phyloP scores from a whole-genome alignment of 2,113 vertebrate species.

The Isurus oxyrinchus region DNA sequence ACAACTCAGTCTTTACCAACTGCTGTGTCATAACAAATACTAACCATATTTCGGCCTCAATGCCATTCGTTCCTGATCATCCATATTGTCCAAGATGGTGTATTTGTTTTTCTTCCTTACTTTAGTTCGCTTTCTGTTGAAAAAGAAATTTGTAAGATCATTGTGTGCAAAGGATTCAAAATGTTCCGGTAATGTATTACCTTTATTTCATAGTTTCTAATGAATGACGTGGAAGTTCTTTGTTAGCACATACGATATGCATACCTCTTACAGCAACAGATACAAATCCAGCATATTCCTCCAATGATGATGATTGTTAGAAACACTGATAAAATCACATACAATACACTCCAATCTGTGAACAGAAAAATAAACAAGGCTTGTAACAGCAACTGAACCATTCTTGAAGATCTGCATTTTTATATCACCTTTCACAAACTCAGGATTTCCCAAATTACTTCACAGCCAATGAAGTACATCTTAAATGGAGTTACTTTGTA shows the following conservation, averaged over 20 bases:
- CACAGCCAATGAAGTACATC: background rate
- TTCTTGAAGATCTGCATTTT: background rate
- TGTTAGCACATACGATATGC: background rate
- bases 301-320: slow-evolving; percentile 57
- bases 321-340: slow-evolving; percentile 63
- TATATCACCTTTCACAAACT: background rate
- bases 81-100: slow-evolving; percentile 81
- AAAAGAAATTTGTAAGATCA: slow-evolving; percentile 37
- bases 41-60: slow-evolving; percentile 77
- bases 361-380: slow-evolving; percentile 39
- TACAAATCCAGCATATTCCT: slow-evolving; percentile 64
- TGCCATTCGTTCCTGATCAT: slow-evolving; percentile 84
- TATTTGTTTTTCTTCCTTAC: slow-evolving; percentile 82
- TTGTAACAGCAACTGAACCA: background rate
- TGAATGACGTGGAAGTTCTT: background rate
- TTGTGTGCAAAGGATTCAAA: background rate
- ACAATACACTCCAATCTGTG: slow-evolving; percentile 84
- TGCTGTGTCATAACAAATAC: slow-evolving; percentile 1
- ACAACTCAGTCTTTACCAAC: too few relatives aligned
- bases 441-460: background rate
- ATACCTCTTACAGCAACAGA: slow-evolving; percentile 83
- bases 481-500: background rate
- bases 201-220: background rate
- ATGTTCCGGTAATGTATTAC: background rate
- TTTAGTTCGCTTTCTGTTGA: slow-evolving; percentile 68